These are phyloP conservation scores for Chelonia mydas DNA, from an alignment of 2,797 vertebrate genomes.

Conservation along the genomic window DNA sequence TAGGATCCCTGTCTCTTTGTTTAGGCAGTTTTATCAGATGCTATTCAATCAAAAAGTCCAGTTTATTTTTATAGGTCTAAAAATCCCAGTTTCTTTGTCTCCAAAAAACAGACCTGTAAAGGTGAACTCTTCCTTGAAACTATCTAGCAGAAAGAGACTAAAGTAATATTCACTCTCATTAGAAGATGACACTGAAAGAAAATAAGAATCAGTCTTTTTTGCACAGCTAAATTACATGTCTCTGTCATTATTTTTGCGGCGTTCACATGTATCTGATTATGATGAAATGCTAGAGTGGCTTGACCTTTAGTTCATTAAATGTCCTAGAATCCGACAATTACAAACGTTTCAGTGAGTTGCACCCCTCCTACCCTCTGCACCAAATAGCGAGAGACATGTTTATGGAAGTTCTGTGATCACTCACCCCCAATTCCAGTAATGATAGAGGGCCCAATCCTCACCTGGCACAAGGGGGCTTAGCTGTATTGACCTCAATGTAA, in stretches of 20 bases:
- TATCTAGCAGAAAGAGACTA: background rate
- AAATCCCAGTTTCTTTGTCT: background rate
- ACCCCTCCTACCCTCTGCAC: background rate
- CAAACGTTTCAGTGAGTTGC: background rate
- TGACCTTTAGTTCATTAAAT: slow-evolving; percentile 60
- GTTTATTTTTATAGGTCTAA: background rate
- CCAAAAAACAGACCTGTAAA: background rate
- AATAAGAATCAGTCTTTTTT: background rate
- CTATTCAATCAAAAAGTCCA: background rate
- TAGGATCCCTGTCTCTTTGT: background rate
- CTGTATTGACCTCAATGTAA: accelerated
- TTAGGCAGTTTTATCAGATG: background rate
- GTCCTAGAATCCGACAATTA: background rate
- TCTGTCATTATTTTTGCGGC: background rate
- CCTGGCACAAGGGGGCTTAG: background rate
- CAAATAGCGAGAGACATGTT: background rate
- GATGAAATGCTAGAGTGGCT: background rate
- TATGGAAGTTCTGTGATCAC: background rate
- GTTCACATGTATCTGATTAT: slow-evolving; percentile 11
- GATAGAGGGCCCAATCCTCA: background rate
- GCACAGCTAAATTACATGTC: slow-evolving; percentile 3
- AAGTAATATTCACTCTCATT: slow-evolving; percentile 17
- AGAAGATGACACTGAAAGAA: slow-evolving; percentile 8
- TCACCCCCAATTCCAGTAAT: accelerated
- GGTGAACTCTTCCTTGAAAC: background rate